Base-by-base conservation (phyloP, 53 echinoderm and acorn worm genomes). In the Mesocentrotus franciscanus region DNA sequence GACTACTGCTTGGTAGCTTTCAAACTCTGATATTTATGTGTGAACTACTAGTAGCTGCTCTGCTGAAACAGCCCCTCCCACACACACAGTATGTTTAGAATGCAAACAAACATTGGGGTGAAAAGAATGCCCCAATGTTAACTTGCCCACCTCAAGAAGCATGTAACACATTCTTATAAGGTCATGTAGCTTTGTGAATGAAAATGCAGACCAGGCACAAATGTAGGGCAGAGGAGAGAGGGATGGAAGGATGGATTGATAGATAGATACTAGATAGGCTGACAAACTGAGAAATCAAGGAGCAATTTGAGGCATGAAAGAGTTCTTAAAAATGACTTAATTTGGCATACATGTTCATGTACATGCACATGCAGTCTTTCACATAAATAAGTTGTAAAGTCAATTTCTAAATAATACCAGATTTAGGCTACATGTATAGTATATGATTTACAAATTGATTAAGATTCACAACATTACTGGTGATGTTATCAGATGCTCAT, bases 151-250 rank as follows among this genome's bases (percentile, higher is more conserved):
- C 27, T 29, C 90, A 32, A 60, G 7, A 14, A 24, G 60, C 29
- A 34, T 90, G 90, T 32, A 27, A 90, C 90, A 58, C 58, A 90
- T 90, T 90, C 90, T 90, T 90, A 90, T 90, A 60, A 90, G 90
- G 90, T 90, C 58, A 90, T 58, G 60, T 90, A 60, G 90, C 58
- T 58, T 90, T 90, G 90, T 90, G 90, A 90, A 90, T 90, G 90
- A 60, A 90, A 81, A 42, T 81, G 81, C 36, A 42, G 42, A 39
- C 81, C 81, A 81, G 16, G 81, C 81, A 81, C 81, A 81, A 81
- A 42, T 39, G 8, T 13, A 8, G 13, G 36, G 18, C 1, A 9
- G 42, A 81, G 39, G 33, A 33, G 9, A 1, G 76, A 33, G 11
- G 11, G 76, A 33, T 32, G 27, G 76, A 76, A 33, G 29, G 33